phyloP scores from a whole-genome alignment of 1,140 invertebrate genomes.

The Telenomus remus region DNA sequence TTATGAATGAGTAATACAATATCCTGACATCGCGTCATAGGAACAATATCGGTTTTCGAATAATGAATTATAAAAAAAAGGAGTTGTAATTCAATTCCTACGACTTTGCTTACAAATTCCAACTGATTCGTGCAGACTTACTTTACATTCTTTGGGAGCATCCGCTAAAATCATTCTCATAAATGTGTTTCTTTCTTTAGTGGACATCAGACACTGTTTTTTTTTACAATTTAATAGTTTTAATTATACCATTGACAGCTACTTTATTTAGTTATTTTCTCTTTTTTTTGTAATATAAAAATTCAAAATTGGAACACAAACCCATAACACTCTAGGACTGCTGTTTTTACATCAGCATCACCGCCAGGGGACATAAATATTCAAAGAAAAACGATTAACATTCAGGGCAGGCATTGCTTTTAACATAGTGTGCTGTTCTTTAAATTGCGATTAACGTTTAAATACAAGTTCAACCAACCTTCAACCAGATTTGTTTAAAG shows the following conservation, averaged over 20 bases:
- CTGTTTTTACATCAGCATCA: slow-evolving; percentile 12
- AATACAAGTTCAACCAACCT: no score
- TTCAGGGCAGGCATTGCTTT: neutral
- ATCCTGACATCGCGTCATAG: slow-evolving; percentile 24
- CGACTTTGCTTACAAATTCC: slow-evolving; percentile 30
- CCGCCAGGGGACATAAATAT: slow-evolving; percentile 6
- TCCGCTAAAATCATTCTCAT: slow-evolving; percentile 17
- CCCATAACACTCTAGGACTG: neutral
- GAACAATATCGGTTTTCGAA: slow-evolving; percentile 3
- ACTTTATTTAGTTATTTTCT: no score
- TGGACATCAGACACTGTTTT: no score
- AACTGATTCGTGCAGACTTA: slow-evolving; percentile 33
- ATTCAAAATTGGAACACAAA: no score
- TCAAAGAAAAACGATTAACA: slow-evolving; percentile 5
- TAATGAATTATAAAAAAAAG: no score
- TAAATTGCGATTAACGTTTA: no score
- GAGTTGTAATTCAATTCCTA: slow-evolving; percentile 11
- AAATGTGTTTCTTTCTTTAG: neutral
- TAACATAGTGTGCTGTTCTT: no score
- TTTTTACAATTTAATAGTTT: neutral
- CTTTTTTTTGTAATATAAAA: no score
- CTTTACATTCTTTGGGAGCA: slow-evolving; percentile 49
- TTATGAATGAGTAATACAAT: slow-evolving; percentile 38
- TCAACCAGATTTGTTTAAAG: no score
- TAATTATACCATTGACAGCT: no score